phyloP scores from a whole-genome alignment of 2,888 invertebrate genomes.

The Alviniconcha strummeri region DNA sequence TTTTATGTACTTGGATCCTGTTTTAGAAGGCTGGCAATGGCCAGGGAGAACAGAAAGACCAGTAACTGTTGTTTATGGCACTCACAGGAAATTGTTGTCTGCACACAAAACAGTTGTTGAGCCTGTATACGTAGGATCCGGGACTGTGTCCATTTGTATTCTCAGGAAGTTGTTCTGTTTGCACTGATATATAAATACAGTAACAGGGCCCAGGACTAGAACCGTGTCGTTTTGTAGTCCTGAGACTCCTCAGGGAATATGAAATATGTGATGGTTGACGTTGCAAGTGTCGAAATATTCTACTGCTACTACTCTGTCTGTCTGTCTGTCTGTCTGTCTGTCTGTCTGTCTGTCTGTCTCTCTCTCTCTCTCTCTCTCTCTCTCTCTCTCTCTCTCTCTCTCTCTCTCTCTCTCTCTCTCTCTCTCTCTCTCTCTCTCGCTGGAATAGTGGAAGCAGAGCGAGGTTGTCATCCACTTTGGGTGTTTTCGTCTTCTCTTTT shows the following conservation, averaged over 20 bases:
- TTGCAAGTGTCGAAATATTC: no score
- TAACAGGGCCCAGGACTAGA: background rate
- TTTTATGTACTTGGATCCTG: no score
- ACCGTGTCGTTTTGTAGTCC: background rate
- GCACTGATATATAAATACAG: no score
- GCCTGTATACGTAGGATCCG: no score
- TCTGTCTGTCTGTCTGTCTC: slow-evolving; percentile 8
- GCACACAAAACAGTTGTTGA: no score
- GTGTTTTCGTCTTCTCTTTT: background rate
- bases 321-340: slow-evolving; percentile 15
- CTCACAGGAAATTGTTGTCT: no score
- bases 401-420: background rate
- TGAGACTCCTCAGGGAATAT: background rate
- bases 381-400: background rate
- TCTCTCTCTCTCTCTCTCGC: background rate
- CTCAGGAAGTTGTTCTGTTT: background rate
- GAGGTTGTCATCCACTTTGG: background rate
- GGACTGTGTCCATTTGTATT: background rate
- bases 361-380: background rate
- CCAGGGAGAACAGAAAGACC: no score
- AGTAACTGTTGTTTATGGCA: no score
- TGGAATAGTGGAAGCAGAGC: background rate
- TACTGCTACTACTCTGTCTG: background rate
- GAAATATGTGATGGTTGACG: background rate
- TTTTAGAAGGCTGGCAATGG: no score